These are phyloP conservation scores for Caenorhabditis doughertyi DNA, from an alignment of 2,888 invertebrate genomes.

Conservation along the genomic window DNA sequence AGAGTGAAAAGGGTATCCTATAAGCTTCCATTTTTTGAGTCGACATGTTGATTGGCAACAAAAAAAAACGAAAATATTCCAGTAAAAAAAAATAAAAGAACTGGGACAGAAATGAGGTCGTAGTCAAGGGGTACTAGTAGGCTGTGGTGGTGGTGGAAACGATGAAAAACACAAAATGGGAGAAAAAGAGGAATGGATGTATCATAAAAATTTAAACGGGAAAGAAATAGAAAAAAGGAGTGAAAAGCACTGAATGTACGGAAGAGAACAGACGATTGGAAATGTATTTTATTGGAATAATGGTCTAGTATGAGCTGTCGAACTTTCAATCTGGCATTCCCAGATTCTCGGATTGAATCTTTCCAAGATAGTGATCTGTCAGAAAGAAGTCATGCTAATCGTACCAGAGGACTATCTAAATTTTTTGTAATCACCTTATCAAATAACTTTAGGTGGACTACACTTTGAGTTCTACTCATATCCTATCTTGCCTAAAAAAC, in stretches of 20 bases:
- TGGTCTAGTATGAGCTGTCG: constrained; percentile 11
- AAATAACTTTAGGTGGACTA: too few species aligned
- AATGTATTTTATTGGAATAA: constrained; percentile 20
- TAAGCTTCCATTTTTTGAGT: constrained; percentile 23
- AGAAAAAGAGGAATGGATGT: constrained; percentile 21
- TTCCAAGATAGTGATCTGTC: too few species aligned
- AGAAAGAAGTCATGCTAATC: too few species aligned
- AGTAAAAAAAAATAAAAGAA: constrained; percentile 6
- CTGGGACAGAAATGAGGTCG: constrained; percentile 28
- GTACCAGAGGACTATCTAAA: too few species aligned
- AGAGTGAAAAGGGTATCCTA: constrained; percentile 14
- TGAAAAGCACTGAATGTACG: background rate
- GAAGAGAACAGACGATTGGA: constrained; percentile 7
- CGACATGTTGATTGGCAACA: constrained; percentile 42
- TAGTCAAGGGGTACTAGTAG: constrained; percentile 52
- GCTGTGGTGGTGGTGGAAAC: too few species aligned
- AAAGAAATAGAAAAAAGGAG: background rate
- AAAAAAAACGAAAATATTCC: constrained; percentile 16
- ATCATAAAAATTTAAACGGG: constrained; percentile 46
- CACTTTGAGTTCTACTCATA: too few species aligned
- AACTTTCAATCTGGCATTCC: too few species aligned
- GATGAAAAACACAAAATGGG: background rate
- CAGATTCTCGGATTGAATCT: too few species aligned
- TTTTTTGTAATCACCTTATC: too few species aligned
- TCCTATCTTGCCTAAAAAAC: too few species aligned